Evolutionary conservation across 2,797 vertebrate species (phyloP).

Genomic region (Lagodon rhomboides): DNA sequence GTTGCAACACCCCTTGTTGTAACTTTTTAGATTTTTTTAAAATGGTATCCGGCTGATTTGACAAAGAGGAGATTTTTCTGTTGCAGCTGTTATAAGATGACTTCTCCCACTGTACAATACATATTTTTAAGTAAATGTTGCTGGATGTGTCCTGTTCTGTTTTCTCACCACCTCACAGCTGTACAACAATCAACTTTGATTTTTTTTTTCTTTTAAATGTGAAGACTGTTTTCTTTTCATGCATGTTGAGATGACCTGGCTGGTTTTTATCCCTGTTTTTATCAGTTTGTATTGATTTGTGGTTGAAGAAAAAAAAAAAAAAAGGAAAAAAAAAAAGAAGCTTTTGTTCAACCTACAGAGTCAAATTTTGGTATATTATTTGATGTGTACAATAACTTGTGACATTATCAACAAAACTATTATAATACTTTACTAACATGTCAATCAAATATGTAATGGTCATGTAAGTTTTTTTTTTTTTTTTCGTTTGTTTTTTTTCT

Average conservation of each 20-base stretch:
- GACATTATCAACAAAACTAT: conserved; percentile 92
- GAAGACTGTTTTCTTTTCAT: conserved; percentile 86
- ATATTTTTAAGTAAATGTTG: conserved; percentile 68
- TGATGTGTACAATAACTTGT: conserved; percentile 96
- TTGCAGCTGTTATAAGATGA: conserved; percentile 68
- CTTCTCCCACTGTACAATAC: conserved; percentile 75
- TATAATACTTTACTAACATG: conserved; percentile 93
- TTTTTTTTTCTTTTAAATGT: conserved; percentile 72
- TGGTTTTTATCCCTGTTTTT: conserved; percentile 83
- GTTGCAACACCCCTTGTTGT: conserved; percentile 68
- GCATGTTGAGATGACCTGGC: conserved; percentile 94
- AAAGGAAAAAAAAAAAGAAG: conserved; percentile 43
- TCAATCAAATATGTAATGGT: conserved; percentile 87
- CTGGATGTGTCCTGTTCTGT: conserved; percentile 67
- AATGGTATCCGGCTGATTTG: conserved; percentile 66
- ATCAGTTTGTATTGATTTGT: conserved; percentile 88
- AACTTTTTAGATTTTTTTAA: conserved; percentile 65
- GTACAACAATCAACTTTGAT: conserved; percentile 85
- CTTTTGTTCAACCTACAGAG: conserved; percentile 86
- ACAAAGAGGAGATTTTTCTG: conserved; percentile 69
- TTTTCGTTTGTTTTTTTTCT: conserved; percentile 42
- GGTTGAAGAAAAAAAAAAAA: conserved; percentile 48
- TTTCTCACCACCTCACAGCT: conserved; percentile 66
- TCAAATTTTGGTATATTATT: conserved; percentile 93
- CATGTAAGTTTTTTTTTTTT: conserved; percentile 57